phyloP scores from a whole-genome alignment of 2,113 vertebrate genomes.

The Perca flavescens region DNA sequence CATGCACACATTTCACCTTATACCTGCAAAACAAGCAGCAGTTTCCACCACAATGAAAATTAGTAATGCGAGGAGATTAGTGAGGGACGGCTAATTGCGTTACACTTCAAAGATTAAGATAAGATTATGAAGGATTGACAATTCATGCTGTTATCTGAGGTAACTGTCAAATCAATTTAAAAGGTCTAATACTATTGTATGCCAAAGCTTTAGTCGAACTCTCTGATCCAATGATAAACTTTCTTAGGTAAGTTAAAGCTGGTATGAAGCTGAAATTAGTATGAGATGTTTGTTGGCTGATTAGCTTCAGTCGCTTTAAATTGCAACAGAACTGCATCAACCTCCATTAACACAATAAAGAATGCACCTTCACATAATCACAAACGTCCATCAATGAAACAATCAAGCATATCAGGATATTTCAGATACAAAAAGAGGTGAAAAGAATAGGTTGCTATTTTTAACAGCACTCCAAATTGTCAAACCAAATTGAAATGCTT shows the following conservation, averaged over 20 bases:
- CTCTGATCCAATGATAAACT: conserved; percentile 17
- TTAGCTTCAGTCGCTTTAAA: conserved; percentile 2
- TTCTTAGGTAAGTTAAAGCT: conserved; percentile 11
- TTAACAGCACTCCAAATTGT: conserved; percentile 15
- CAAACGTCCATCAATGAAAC: conserved; percentile 28
- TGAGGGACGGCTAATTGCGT: conserved; percentile 56
- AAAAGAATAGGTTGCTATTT: conserved; percentile 23
- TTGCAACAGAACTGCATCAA: not conserved
- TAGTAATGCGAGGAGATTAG: conserved; percentile 46
- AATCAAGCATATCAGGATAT: conserved; percentile 18
- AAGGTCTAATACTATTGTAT: conserved; percentile 3
- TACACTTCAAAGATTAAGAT: conserved; percentile 59
- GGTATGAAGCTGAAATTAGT: conserved; percentile 18
- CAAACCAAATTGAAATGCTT: not conserved
- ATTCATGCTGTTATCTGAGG: conserved; percentile 36
- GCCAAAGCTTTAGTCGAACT: conserved; percentile 27
- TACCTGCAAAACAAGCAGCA: conserved; percentile 48
- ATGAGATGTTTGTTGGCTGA: conserved; percentile 12
- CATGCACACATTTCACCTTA: not conserved
- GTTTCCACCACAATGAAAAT: conserved; percentile 13
- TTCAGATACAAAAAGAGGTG: conserved; percentile 19
- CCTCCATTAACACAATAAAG: conserved; percentile 23
- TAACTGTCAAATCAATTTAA: conserved; percentile 48
- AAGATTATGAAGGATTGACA: conserved; percentile 49
- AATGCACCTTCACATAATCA: not conserved